phyloP scores from a whole-genome alignment of 2,113 vertebrate species.

The Nymphicus hollandicus region DNA sequence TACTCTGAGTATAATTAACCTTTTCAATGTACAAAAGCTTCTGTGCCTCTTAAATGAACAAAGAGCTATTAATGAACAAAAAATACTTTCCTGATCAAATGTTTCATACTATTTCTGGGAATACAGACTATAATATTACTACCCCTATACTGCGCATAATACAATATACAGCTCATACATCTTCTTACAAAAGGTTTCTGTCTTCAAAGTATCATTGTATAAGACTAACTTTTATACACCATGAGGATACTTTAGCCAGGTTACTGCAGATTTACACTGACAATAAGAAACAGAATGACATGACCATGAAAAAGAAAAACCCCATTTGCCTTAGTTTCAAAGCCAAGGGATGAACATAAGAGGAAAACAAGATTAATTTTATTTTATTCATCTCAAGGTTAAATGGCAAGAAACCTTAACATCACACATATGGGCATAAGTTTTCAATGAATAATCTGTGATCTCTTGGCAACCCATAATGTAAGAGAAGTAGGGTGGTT shows the following conservation, averaged over 20 bases:
- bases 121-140: neutral
- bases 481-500: neutral
- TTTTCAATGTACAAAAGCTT: conserved; percentile 43
- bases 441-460: neutral
- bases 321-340: neutral
- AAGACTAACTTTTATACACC: neutral
- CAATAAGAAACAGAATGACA: neutral
- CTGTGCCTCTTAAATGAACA: conserved; percentile 39
- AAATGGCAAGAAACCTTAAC: neutral
- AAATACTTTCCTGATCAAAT: conserved; percentile 16
- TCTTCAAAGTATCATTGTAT: neutral
- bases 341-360: neutral
- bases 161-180: neutral
- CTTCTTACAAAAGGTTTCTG: neutral
- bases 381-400: conserved; percentile 1
- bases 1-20: conserved; percentile 63
- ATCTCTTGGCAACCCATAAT: neutral
- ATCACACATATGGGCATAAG: neutral
- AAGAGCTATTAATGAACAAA: conserved; percentile 51
- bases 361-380: neutral
- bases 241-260: neutral
- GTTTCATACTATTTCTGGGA: conserved; percentile 56
- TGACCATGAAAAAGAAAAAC: neutral
- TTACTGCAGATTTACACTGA: neutral
- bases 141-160: neutral